Evolutionary conservation across 92 coral and sea anemone species (phyloP).

Genomic region (Blastomussa wellsi): DNA sequence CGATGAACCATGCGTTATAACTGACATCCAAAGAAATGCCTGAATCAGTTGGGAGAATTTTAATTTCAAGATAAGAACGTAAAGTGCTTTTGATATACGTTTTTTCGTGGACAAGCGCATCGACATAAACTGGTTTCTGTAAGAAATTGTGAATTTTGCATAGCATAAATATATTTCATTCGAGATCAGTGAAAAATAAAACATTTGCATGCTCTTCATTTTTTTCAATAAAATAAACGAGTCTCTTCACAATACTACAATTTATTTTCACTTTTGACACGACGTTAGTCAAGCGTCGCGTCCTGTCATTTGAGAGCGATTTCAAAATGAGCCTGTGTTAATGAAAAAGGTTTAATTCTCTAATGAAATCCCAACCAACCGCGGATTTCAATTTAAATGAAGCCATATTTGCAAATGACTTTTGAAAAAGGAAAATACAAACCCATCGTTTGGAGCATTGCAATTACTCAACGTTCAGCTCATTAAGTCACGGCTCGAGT

Average conservation of each 20-base stretch:
- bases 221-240: neutral
- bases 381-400: neutral
- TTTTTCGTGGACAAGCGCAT: neutral
- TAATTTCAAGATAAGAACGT: neutral
- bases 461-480: neutral
- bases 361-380: neutral
- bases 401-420: neutral
- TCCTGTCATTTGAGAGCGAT: neutral
- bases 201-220: neutral
- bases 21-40: neutral
- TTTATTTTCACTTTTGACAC: neutral
- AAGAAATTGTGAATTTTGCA: neutral
- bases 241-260: neutral
- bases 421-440: neutral
- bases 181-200: neutral
- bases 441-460: neutral
- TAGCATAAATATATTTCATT: neutral
- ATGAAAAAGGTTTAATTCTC: conserved; percentile 4
- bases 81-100: neutral
- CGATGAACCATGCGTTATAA: neutral
- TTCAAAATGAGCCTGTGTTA: neutral
- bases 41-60: neutral
- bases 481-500: neutral
- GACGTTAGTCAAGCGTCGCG: neutral
- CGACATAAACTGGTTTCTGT: neutral